Conservation (phyloP, 2,113 vertebrate genomes). For the Anguilla rostrata region DNA sequence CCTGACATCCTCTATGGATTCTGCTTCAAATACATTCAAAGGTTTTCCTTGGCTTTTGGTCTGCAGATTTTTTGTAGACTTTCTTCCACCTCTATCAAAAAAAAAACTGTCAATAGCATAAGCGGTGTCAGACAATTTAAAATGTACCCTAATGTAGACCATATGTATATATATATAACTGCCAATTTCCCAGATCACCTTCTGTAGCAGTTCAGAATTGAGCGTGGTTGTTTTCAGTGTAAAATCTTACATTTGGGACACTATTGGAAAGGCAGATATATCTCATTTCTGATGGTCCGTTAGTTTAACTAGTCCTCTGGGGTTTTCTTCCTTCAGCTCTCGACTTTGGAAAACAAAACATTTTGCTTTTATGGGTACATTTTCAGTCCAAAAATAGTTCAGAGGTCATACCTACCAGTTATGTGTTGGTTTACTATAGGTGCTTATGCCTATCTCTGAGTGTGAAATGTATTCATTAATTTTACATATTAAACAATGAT, state of each 20-base stretch:
- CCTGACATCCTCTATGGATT: slow-evolving; percentile 10
- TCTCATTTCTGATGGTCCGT: slow-evolving; percentile 57
- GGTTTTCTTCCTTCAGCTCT: slow-evolving; percentile 33
- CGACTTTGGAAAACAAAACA: slow-evolving; percentile 45
- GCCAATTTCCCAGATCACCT: slow-evolving; percentile 54
- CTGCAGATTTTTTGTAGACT: slow-evolving; percentile 12
- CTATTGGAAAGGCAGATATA: slow-evolving; percentile 49
- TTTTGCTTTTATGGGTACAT: slow-evolving; percentile 38
- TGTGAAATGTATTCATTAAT: too few relatives aligned
- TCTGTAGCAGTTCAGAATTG: slow-evolving; percentile 34
- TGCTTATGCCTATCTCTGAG: neutral
- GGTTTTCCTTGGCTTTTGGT: slow-evolving; percentile 35
- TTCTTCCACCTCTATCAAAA: neutral
- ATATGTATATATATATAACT: slow-evolving; percentile 47
- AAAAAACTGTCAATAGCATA: slow-evolving; percentile 40
- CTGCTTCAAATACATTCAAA: slow-evolving; percentile 34
- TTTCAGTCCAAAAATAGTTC: slow-evolving; percentile 38
- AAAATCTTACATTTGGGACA: slow-evolving; percentile 49
- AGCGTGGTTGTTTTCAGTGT: slow-evolving; percentile 50
- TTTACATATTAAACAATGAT: too few relatives aligned
- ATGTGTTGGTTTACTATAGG: neutral
- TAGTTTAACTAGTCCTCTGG: slow-evolving; percentile 51
- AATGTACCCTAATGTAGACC: slow-evolving; percentile 53
- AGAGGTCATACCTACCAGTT: slow-evolving; percentile 19
- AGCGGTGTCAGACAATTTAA: slow-evolving; percentile 42